phyloP scores from a whole-genome alignment of 2,113 vertebrate genomes.

The Neopipo cinnamomea region DNA sequence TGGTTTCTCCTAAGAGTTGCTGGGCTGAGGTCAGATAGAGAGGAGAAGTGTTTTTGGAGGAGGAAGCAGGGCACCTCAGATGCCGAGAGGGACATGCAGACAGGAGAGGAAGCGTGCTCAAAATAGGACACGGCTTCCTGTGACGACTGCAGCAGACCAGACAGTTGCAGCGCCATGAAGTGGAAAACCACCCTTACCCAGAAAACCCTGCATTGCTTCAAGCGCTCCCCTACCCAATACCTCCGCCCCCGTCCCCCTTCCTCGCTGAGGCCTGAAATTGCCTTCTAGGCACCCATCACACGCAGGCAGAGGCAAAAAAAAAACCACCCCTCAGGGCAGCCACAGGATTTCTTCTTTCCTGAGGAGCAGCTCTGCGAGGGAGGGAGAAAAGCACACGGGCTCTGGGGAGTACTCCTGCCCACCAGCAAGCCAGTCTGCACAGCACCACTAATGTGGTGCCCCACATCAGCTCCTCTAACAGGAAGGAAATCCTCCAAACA shows the following conservation, averaged over 20 bases:
- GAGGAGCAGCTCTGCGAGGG: background rate
- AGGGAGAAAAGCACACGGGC: background rate
- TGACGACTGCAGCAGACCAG: background rate
- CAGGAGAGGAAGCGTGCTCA: background rate
- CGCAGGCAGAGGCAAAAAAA: background rate
- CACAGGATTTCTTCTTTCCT: background rate
- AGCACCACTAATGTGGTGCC: background rate
- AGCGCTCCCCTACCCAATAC: background rate
- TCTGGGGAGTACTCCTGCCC: background rate
- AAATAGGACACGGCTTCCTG: constrained; percentile 44
- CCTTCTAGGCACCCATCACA: background rate
- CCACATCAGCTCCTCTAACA: background rate
- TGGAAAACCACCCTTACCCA: constrained; percentile 34
- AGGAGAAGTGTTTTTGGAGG: background rate
- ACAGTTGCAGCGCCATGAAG: constrained; percentile 2
- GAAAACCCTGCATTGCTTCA: constrained; percentile 10
- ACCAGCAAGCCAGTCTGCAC: background rate
- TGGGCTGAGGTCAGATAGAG: background rate
- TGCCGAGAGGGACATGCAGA: background rate
- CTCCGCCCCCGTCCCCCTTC: background rate
- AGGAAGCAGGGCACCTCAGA: constrained; percentile 1
- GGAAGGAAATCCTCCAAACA: background rate
- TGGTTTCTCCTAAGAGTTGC: background rate
- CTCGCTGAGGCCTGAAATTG: background rate
- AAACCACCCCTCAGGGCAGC: background rate